Base-by-base conservation (phyloP, 30 jellyfish, hydroid and myxozoan genomes). In the Cassiopea xamachana region DNA sequence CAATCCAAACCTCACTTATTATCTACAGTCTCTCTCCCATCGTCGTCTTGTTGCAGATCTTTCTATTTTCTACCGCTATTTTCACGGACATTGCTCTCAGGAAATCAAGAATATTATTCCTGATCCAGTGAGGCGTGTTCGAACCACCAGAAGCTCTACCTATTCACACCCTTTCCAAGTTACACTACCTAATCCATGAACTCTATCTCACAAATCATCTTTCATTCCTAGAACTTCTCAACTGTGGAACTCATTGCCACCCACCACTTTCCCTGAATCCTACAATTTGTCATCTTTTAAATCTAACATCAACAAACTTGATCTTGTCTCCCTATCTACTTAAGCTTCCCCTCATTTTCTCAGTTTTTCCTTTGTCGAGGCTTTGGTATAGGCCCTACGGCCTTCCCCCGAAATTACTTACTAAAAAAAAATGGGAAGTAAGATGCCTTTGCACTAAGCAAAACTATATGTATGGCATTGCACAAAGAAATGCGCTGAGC, bases 21-120 rank as follows among this genome's bases (percentile, higher is more conserved):
- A 18, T 73, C 82, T 73, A 13, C 82, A 73, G 39, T 45, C 82
- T 73, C 82, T 73, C 9, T 73, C 82, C 59, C 82, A 73, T 73
- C 59, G 82, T 13, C 82, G 59, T 46, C 18, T 39, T 2, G 59
- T 73, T 10, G 62, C 82, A 39, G 82, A 10, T 73, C 82, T 73
- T 7, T 44, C 82, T n/a, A 73, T 73, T 44, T 73, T 73, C 46
- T 73, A 67, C 19, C 27, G 82, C 17, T 73, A 2, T 5, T 46
- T 10, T 46, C 82, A 73, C 59, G 51, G 82, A 15, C 55, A 73
- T 73, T 73, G 82, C 82, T 73, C 82, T 5, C 82, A 10, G 82
- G 82, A 69, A 43, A 69, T 73, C 9, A 73, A 45, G 60, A 45
- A 27, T 46, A 45, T 73, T 44, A 17, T 73, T 46, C 82, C 82